Conservation (phyloP, 2,113 vertebrate genomes). For the Microcebus griseorufus region DNA sequence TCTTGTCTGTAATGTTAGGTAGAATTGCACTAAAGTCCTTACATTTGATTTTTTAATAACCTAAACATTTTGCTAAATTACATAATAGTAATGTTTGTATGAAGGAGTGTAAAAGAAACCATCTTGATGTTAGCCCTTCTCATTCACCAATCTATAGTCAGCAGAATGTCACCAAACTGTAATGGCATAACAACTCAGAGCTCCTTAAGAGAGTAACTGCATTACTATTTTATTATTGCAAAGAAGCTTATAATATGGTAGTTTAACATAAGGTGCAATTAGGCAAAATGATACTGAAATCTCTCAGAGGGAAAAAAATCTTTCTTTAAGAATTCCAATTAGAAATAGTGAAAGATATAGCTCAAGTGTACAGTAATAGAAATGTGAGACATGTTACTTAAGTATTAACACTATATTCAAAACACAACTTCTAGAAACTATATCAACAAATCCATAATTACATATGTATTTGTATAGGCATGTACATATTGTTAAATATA, state of each 20-base stretch:
- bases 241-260: conserved; percentile 63
- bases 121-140: conserved; percentile 27
- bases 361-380: neutral
- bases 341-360: conserved; percentile 62
- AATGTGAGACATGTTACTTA: neutral
- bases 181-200: conserved; percentile 40
- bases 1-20: conserved; percentile 55
- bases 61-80: conserved; percentile 67
- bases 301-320: neutral
- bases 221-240: conserved; percentile 65
- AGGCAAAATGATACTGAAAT: conserved; percentile 70
- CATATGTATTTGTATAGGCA: neutral
- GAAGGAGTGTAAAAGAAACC: conserved; percentile 51
- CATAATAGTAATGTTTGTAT: conserved; percentile 3
- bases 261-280: conserved; percentile 72
- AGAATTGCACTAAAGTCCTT: conserved; percentile 29
- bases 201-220: conserved; percentile 57
- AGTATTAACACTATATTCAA: conserved; percentile 37
- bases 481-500: neutral
- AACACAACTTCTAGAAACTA: conserved; percentile 4
- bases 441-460: neutral
- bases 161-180: conserved; percentile 58
- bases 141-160: conserved; percentile 59
- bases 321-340: conserved; percentile 63
- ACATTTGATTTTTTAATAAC: conserved; percentile 65